Evolutionary conservation across 2,797 vertebrate genomes (phyloP), one percentile per base, ranked within the genome.

Genomic region (Cirrhinus molitorella): DNA sequence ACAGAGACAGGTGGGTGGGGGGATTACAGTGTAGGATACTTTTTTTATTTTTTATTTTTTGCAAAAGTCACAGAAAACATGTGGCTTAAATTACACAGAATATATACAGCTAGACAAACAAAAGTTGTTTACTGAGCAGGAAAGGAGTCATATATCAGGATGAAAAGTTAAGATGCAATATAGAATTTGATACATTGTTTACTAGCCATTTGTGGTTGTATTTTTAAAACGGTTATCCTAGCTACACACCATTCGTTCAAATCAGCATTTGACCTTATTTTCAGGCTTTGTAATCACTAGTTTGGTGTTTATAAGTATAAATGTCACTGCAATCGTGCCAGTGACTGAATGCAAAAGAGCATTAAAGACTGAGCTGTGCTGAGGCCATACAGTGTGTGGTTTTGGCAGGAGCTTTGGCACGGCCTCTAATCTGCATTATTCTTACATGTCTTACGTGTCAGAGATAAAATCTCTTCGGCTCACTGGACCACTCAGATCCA

Each of bases 351-450:
- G 21, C 17, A 53, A 61, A 76, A 68, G 79, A 76, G 40, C 28
- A 77, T 76, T 68, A 68, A 70, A 71, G 37, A 28, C 51, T 59
- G 63, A 21, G 25, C 63, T 25, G 61, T 45, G 45, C 49, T 79
- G 72, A 85, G 72, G 80, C 25, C 25, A 34, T 19, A 16, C 61
- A 70, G 66, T 3, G 37, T 17, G 19, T 71, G 67, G 67, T 59
- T 34, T 61, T 55, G 49, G 23, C 51, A 61, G 59, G 65, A 31
- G 63, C 67, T 66, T 89, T 88, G 90, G 88, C 87, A 86, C 90
- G 92, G 91, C 89, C 86, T 85, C 88, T 95, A 93, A 93, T 95
- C 93, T 93, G 93, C 83, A 90, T 93, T 93, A 93, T 94, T 94
- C 93, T 93, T 45, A 92, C 85, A 88, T 92, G 92, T 90, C 91